Percentiles rank a stretch among this genome's conserved stretches.
phyloP scores from a whole-genome alignment of 2,113 vertebrate species.

The Propithecus coquereli region DNA sequence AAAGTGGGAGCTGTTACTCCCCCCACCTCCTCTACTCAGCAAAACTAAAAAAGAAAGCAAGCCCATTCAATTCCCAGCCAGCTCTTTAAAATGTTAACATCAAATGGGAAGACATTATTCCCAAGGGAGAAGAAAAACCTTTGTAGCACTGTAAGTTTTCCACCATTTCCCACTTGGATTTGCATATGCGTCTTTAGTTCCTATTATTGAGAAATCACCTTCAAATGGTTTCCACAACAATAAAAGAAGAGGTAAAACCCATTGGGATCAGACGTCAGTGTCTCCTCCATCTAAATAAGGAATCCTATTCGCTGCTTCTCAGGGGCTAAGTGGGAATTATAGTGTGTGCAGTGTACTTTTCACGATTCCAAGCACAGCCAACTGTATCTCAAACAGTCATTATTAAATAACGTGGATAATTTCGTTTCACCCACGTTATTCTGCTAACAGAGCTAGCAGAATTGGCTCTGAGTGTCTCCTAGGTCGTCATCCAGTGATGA shows the following conservation, averaged over 20 bases:
- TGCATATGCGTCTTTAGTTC: background rate
- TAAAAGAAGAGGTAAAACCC: background rate
- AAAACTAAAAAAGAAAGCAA: constrained; percentile 36
- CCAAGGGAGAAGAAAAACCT: background rate
- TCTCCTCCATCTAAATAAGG: background rate
- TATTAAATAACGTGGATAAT: background rate
- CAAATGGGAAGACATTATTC: background rate
- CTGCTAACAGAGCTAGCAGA: background rate
- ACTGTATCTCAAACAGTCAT: background rate
- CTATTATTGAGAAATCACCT: background rate
- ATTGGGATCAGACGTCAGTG: background rate
- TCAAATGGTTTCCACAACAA: background rate
- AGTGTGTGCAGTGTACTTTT: background rate
- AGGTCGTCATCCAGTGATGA: constrained; percentile 5
- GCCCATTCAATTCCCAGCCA: background rate
- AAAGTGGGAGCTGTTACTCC: constrained; percentile 49
- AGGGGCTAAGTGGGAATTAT: background rate
- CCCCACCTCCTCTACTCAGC: constrained; percentile 39
- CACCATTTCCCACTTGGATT: background rate
- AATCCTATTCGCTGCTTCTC: background rate
- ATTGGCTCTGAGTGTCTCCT: background rate
- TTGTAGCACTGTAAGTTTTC: background rate
- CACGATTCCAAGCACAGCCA: background rate
- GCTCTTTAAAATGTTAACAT: background rate
- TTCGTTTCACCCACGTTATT: background rate